Percentiles rank a stretch among this genome's conserved stretches.
phyloP scores from a whole-genome alignment of 2,797 vertebrate genomes.

The Pogonophryne albipinna region DNA sequence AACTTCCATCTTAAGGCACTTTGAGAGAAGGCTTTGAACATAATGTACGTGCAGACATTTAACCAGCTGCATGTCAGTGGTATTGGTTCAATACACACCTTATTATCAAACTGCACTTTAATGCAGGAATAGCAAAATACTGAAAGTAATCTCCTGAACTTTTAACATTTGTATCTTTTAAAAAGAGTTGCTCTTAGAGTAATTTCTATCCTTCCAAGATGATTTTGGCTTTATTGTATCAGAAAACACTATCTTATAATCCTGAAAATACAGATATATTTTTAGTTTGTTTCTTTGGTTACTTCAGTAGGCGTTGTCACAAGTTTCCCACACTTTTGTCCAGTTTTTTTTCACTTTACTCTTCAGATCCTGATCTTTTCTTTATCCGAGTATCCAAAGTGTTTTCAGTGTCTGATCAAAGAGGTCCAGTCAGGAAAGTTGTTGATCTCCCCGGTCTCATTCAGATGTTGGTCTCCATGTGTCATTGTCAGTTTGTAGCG shows the following conservation, averaged over 20 bases:
- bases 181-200: neutral
- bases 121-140: neutral
- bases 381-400: neutral
- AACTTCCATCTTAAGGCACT: constrained; percentile 17
- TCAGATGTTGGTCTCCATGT: constrained; percentile 78
- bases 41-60: neutral
- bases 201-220: neutral
- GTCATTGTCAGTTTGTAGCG: constrained; percentile 86
- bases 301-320: neutral
- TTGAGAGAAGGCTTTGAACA: neutral
- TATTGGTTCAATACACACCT: neutral
- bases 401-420: constrained; percentile 63
- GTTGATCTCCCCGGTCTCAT: constrained; percentile 84
- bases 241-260: neutral
- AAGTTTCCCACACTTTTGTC: neutral
- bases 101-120: neutral
- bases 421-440: constrained; percentile 84
- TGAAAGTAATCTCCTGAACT: neutral
- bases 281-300: neutral
- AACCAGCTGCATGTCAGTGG: constrained; percentile 3
- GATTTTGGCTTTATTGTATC: neutral
- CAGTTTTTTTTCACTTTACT: neutral
- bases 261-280: neutral
- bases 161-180: neutral
- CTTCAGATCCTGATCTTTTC: neutral